These are phyloP conservation scores for Sminthurides bifidus DNA, from an alignment of 1,140 invertebrate genomes.

Conservation along the genomic window DNA sequence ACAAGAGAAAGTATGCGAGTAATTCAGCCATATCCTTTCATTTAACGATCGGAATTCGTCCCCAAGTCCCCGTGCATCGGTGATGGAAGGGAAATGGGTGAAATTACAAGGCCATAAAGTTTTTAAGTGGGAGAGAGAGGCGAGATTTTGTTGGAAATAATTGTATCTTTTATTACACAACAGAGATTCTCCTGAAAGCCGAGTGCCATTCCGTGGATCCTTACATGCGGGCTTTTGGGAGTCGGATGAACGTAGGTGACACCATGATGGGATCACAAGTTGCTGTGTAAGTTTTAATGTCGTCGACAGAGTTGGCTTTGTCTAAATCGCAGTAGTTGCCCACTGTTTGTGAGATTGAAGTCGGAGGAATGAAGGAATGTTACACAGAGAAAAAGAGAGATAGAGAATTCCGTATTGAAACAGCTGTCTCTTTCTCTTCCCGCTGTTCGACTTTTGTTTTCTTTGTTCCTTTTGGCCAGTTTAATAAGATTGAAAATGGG, in stretches of 20 bases:
- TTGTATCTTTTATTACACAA: background rate
- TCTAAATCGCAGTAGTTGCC: too few species aligned
- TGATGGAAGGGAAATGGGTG: background rate
- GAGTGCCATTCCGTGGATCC: conserved; percentile 57
- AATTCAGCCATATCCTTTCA: background rate
- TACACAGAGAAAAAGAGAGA: background rate
- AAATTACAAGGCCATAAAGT: too few species aligned
- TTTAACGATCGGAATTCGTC: background rate
- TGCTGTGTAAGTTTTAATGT: conserved; percentile 26
- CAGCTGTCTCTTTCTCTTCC: too few species aligned
- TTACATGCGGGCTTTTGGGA: conserved; percentile 43
- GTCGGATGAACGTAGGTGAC: conserved; percentile 18
- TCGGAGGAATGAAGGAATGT: background rate
- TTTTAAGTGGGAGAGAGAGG: background rate
- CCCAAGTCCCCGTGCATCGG: background rate
- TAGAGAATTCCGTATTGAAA: too few species aligned
- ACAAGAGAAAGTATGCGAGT: background rate
- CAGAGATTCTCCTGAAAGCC: conserved; percentile 53
- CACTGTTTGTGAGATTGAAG: background rate
- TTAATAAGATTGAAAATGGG: too few species aligned
- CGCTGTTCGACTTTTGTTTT: too few species aligned
- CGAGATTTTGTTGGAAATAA: background rate
- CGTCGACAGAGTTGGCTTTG: background rate
- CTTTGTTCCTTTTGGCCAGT: too few species aligned
- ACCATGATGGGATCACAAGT: conserved; percentile 27